Conservation (phyloP, 2,888 invertebrate genomes). For the Notocelia uddmanniana region DNA sequence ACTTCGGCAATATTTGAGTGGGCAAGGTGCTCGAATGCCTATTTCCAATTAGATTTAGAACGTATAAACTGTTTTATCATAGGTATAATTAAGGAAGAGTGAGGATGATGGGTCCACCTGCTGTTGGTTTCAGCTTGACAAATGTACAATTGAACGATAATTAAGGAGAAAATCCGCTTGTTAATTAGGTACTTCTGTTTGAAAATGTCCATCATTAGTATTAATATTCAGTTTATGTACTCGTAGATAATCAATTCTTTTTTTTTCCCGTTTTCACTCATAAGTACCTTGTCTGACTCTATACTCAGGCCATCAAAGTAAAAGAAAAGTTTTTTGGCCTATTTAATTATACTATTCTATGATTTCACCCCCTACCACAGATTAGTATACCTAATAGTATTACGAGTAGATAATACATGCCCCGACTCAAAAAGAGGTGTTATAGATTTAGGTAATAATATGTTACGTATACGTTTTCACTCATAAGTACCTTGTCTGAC, state of each 20-base stretch:
- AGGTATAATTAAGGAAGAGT: neutral
- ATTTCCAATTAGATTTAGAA: conserved; percentile 8
- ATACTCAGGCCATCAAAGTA: too few species aligned
- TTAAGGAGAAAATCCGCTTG: neutral
- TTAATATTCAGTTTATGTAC: neutral
- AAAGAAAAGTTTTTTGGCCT: too few species aligned
- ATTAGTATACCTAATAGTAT: too few species aligned
- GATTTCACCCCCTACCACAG: too few species aligned
- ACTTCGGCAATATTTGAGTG: neutral
- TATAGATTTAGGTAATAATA: too few species aligned
- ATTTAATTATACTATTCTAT: too few species aligned
- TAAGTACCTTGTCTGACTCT: too few species aligned
- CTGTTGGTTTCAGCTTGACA: neutral
- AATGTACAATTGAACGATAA: neutral
- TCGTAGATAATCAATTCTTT: too few species aligned
- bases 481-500: too few species aligned
- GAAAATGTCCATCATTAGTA: neutral
- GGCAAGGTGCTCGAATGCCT: neutral
- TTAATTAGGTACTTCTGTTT: neutral
- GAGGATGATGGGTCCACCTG: conserved; percentile 1
- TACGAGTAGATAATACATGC: too few species aligned
- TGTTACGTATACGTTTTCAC: too few species aligned
- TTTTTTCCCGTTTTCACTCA: neutral
- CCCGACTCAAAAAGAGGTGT: too few species aligned
- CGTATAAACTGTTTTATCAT: neutral